Evolutionary conservation across 2,888 invertebrate species (phyloP).

Genomic region (Ceratothoa steindachneri): DNA sequence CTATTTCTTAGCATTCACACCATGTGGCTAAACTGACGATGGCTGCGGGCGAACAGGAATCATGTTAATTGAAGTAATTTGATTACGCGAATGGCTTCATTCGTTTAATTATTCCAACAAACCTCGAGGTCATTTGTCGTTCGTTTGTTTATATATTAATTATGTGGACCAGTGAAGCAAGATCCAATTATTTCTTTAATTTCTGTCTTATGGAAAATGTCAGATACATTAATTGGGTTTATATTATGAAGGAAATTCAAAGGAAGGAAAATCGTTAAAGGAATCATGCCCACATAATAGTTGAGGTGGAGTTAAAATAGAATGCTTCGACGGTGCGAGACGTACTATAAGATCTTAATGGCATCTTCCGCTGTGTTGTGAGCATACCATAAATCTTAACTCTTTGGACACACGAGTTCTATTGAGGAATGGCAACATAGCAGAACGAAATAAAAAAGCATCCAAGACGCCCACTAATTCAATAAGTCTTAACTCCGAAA

Average conservation of each 20-base stretch:
- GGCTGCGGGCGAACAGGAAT: background rate
- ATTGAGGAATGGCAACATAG: background rate
- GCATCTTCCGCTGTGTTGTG: no score
- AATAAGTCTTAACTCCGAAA: conserved; percentile 8
- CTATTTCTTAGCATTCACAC: background rate
- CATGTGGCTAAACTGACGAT: background rate
- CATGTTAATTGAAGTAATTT: background rate
- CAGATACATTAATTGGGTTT: background rate
- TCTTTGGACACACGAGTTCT: conserved; percentile 8
- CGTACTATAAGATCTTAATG: no score
- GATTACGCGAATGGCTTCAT: background rate
- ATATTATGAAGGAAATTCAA: no score
- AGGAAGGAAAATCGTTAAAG: no score
- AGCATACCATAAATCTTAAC: conserved; percentile 5
- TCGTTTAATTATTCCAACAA: background rate
- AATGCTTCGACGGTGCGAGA: no score
- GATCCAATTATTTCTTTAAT: background rate
- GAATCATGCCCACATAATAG: no score
- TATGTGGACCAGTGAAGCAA: background rate
- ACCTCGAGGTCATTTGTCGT: background rate
- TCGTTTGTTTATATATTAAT: background rate
- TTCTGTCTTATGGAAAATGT: background rate
- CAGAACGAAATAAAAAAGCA: background rate
- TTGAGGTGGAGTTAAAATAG: no score
- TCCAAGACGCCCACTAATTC: background rate